Base-by-base conservation (phyloP, 92 coral and sea anemone species). In the Isaurus tuberculatus region DNA sequence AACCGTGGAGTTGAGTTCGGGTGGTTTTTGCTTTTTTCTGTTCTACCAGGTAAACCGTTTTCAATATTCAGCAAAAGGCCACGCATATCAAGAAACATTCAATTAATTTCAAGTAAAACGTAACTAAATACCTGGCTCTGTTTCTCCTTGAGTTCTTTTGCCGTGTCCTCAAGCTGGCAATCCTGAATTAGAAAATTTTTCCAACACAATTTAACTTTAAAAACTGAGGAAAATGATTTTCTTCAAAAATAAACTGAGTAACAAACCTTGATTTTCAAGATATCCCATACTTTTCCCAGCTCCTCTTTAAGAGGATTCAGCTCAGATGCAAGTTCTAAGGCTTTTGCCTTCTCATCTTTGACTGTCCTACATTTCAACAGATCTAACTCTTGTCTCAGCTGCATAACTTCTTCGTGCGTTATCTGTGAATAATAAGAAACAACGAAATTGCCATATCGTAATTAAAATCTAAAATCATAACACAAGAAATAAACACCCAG, bases 221-320 rank as follows among this genome's bases (percentile, higher is more conserved):
- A n/a, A n/a, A n/a, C n/a, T n/a, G n/a, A n/a, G n/a, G n/a, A n/a
- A n/a, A n/a, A n/a, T n/a, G n/a, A n/a, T n/a, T n/a, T n/a, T n/a
- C n/a, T n/a, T 7, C 36, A 69, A 23, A 44, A 42, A 8, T 16
- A 8, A 25, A 37, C 9, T 9, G 19, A 4, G 22, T 19, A 15
- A 27, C 87, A 22, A 44, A 92, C 95, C 93, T 93, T 93, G 8
- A 66, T 19, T 84, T 88, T 86, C 29, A 93, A 89, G 84, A 89
- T 86, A 40, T 87, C 86, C 92, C 88, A 88, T 23, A 93, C 91
- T 79, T 91, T 86, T 9, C 85, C 89, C 57, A 93, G 93, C 83
- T 93, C 97, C 65, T 89, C 73, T 58, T 85, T 88, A 37, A 93
- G 80, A 29, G 63, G 75, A 73, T 88, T 65, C 25, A 93, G 81